Evolutionary conservation across 2,888 invertebrate species (phyloP).

Genomic region (Sinopyrophorus schimmeli): DNA sequence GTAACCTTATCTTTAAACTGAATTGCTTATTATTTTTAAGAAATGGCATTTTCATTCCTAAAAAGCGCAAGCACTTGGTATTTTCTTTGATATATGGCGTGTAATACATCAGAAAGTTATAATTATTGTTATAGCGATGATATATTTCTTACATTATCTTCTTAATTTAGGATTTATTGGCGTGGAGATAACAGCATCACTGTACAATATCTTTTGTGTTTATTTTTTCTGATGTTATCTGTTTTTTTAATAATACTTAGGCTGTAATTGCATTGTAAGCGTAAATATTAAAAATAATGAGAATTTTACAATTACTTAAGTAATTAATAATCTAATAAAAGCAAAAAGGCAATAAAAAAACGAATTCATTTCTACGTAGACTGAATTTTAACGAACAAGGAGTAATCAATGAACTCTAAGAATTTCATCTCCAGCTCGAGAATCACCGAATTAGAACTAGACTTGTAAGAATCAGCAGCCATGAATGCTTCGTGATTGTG

Average conservation of each 20-base stretch:
- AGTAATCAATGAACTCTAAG: conserved; percentile 19
- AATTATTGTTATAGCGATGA: conserved; percentile 50
- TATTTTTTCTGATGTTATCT: no score
- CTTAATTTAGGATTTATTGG: conserved; percentile 50
- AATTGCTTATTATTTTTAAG: conserved; percentile 29
- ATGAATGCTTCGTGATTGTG: conserved; percentile 46
- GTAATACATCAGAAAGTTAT: conserved; percentile 42
- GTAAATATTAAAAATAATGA: no score
- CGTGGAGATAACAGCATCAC: conserved; percentile 43
- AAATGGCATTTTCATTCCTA: conserved; percentile 21
- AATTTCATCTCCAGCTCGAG: conserved; percentile 25
- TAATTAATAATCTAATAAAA: no score
- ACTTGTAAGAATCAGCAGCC: conserved; percentile 35
- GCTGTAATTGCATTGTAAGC: no score
- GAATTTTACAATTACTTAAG: no score
- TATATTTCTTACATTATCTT: conserved; percentile 48
- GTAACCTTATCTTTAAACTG: conserved; percentile 27
- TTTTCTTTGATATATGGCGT: conserved; percentile 34
- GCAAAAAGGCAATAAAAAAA: no score
- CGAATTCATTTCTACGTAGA: no score
- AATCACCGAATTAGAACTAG: conserved; percentile 39
- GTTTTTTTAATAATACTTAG: no score
- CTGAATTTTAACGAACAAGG: conserved; percentile 8
- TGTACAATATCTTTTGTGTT: conserved; percentile 39
- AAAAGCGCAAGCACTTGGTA: conserved; percentile 23